Base-by-base conservation (phyloP, 2,113 vertebrate species). In the Myrmophylax atrothorax region DNA sequence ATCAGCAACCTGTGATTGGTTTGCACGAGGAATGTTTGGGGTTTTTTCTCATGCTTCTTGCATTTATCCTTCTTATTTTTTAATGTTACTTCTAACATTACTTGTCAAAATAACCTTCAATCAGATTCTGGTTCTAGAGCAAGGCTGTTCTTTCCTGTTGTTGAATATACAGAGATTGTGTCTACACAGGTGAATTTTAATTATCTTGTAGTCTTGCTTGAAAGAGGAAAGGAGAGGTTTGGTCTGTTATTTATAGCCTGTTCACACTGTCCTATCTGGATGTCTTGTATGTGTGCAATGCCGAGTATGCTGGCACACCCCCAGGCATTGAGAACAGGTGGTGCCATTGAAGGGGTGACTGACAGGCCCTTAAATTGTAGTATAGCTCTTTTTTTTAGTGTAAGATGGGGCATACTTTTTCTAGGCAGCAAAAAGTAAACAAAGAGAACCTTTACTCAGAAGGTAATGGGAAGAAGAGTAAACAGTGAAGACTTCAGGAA, bases 211-310 rank as follows among this genome's bases (percentile, higher is more conserved):
- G 37, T 67, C 47, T 84, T 81, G 28, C 46, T 64, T 79, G 62
- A 58, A 75, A 90, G 53, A 79, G n/a, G 38, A 55, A 84, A 66
- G 29, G 49, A 40, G 46, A 38, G 38, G 60, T 92, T 92, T 38
- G 35, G 29, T 49, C 46, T 90, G 67, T 87, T 96, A 96, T 97
- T 97, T 97, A 94, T 96, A 96, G 87, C 46, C 44, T 69, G 46
- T 74, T 90, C 63, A 40, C 77, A 87, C 23, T 35, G 8, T 38
- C 42, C 37, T 93, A 42, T 91, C 90, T 96, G 72, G 60, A 50
- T 91, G 78, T 70, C 63, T 87, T 40, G 50, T 62, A 4, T 68
- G 64, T n/a, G 8, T 76, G 89, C 35, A 35, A 84, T 94, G 91
- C 89, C 87, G 85, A 86, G 33, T 79, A 70, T n/a, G 12, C 73